These are phyloP conservation scores for Phalanger gymnotis DNA, from an alignment of 2,797 vertebrate genomes.

Conservation along the genomic window DNA sequence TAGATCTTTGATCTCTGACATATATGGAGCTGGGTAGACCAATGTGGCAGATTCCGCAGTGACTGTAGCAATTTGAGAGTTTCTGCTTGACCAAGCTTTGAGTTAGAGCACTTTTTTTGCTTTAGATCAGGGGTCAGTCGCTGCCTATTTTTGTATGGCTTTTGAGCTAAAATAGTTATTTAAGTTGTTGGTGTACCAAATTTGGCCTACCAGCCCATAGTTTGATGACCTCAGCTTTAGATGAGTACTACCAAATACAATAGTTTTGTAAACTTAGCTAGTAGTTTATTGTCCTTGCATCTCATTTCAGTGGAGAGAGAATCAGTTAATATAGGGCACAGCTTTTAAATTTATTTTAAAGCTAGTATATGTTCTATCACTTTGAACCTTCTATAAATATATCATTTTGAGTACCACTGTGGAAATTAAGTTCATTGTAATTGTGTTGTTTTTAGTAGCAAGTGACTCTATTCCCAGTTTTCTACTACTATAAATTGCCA, in stretches of 20 bases:
- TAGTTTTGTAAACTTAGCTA: not conserved
- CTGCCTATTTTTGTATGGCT: not conserved
- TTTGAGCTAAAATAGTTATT: not conserved
- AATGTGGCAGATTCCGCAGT: not conserved
- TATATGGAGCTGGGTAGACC: not conserved
- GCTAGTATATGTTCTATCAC: not conserved
- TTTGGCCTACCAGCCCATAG: not conserved
- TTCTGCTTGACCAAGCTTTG: not conserved
- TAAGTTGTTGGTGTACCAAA: not conserved
- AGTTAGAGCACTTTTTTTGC: not conserved
- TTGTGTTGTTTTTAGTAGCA: not conserved
- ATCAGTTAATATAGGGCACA: not conserved
- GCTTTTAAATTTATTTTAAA: not conserved
- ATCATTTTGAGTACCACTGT: not conserved
- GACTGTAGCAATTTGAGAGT: not conserved
- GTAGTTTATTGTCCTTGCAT: not conserved
- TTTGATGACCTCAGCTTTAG: not conserved
- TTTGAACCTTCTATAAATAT: not conserved
- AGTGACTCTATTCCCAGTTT: not conserved
- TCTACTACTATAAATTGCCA: not conserved
- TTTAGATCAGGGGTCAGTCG: not conserved
- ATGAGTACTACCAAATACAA: not conserved
- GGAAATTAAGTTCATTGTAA: not conserved
- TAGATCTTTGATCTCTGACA: not conserved
- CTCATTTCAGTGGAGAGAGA: not conserved